phyloP scores from a whole-genome alignment of 2,113 vertebrate species.

The Cephalophus harveyi region DNA sequence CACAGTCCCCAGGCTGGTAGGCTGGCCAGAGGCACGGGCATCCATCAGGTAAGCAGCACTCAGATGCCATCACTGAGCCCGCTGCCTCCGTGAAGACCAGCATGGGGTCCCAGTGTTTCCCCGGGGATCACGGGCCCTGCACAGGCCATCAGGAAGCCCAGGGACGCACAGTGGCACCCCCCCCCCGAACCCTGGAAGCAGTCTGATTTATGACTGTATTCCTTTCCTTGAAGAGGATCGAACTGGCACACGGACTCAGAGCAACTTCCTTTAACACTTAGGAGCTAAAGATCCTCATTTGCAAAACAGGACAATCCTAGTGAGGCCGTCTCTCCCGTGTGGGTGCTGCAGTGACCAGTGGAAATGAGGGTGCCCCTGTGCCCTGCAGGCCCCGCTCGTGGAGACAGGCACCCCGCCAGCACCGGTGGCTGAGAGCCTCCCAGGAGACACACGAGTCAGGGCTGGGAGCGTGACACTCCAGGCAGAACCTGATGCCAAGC shows the following conservation, averaged over 20 bases:
- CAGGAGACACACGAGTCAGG: neutral
- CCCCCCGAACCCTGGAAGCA: accelerated
- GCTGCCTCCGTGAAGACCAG: accelerated
- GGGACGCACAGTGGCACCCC: accelerated
- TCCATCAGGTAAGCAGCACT: neutral
- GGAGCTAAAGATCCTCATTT: neutral
- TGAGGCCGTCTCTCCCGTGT: accelerated
- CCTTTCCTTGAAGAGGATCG: neutral
- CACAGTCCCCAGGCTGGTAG: neutral
- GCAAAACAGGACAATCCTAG: neutral
- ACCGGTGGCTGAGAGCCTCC: neutral
- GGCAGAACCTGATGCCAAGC: neutral
- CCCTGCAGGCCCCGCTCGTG: accelerated
- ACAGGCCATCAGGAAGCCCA: no score
- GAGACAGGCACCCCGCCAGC: neutral
- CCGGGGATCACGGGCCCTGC: accelerated
- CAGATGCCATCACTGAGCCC: neutral
- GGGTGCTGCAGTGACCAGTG: neutral
- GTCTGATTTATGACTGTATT: neutral
- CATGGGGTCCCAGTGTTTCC: neutral
- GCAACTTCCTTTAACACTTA: neutral
- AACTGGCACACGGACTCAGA: accelerated
- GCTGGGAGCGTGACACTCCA: no score
- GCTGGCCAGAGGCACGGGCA: accelerated
- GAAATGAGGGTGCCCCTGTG: accelerated